Percentiles rank a stretch among this genome's conserved stretches.
phyloP scores from a whole-genome alignment of 2,797 vertebrate genomes.

The Mionectes olivaceus region DNA sequence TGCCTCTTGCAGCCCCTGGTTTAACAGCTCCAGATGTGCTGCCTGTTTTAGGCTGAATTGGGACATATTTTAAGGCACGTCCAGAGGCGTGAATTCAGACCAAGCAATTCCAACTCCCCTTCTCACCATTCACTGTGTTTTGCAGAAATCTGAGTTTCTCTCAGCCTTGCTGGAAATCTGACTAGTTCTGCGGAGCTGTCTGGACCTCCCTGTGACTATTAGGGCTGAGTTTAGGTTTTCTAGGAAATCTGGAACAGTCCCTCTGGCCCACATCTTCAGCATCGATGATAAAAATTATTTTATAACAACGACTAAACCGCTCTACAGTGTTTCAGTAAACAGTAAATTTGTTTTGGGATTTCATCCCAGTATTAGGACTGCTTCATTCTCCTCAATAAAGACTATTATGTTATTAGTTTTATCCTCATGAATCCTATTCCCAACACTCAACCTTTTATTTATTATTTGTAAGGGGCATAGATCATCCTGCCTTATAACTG shows the following conservation, averaged over 20 bases:
- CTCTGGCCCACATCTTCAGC: not conserved
- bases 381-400: slow-evolving; percentile 21
- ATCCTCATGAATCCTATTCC: slow-evolving; percentile 46
- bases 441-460: slow-evolving; percentile 62
- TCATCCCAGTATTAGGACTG: not conserved
- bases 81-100: not conserved
- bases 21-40: not conserved
- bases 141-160: not conserved
- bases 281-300: fast-evolving
- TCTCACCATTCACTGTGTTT: not conserved
- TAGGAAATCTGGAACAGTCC: slow-evolving; percentile 2
- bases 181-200: not conserved
- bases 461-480: slow-evolving; percentile 53
- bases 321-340: not conserved
- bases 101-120: fast-evolving
- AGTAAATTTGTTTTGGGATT: slow-evolving; percentile 28
- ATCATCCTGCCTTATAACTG: slow-evolving; percentile 59
- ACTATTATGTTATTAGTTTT: not conserved
- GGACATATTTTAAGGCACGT: not conserved
- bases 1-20: fast-evolving
- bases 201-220: not conserved
- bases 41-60: not conserved
- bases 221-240: not conserved
- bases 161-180: not conserved
- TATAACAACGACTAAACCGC: not conserved